Evolutionary conservation across 2,888 invertebrate species (phyloP).

Genomic region (Lasius fuliginosus): DNA sequence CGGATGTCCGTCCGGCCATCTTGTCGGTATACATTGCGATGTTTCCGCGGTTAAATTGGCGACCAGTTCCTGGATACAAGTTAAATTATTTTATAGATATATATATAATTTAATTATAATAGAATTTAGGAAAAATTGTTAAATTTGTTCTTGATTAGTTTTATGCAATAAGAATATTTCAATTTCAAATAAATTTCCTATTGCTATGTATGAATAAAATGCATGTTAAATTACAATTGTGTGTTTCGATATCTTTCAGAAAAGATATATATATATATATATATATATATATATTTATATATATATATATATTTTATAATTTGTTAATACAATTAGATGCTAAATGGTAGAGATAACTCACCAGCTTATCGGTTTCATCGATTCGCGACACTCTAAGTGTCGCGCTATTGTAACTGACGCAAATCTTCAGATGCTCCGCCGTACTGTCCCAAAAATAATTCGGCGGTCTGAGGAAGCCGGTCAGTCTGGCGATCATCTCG

Average conservation of each 20-base stretch:
- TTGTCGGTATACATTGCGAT: conserved; percentile 90
- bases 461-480: conserved; percentile 94
- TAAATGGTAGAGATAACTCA: conserved; percentile 58
- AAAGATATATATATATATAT: background rate
- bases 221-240: background rate
- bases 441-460: conserved; percentile 90
- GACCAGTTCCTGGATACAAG: conserved; percentile 86
- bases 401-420: conserved; percentile 93
- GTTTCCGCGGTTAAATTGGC: conserved; percentile 90
- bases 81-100: conserved; percentile 14
- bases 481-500: conserved; percentile 91
- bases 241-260: background rate
- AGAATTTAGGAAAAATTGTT: background rate
- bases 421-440: conserved; percentile 91
- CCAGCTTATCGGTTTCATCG: conserved; percentile 80
- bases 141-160: background rate
- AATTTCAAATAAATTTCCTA: background rate
- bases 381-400: conserved; percentile 87
- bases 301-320: too few relatives aligned
- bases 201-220: background rate
- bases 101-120: conserved; percentile 2
- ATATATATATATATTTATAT: too few relatives aligned
- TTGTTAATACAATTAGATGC: conserved; percentile 19
- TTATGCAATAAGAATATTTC: background rate
- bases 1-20: conserved; percentile 88